Conservation (phyloP, 2,113 vertebrate genomes). For the Hypanus sabinus region DNA sequence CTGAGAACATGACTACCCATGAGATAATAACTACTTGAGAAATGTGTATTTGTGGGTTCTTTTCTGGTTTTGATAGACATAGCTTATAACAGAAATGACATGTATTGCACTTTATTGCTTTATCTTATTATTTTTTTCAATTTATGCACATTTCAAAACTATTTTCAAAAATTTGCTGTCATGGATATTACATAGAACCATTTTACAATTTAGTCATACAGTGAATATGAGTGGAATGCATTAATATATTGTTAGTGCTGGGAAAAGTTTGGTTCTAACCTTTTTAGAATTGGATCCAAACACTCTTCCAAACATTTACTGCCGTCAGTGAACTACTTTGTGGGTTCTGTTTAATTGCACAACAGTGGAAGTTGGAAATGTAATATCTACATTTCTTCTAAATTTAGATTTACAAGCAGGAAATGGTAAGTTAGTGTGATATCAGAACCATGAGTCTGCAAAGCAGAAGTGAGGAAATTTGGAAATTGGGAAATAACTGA, state of each 20-base stretch:
- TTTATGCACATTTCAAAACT: background rate
- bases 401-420: conserved; percentile 43
- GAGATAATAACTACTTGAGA: conserved; percentile 44
- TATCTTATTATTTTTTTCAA: background rate
- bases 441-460: conserved; percentile 45
- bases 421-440: conserved; percentile 44
- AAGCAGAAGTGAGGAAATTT: conserved; percentile 40
- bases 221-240: background rate
- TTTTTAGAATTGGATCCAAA: background rate
- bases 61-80: background rate
- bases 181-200: background rate
- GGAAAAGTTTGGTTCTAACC: background rate
- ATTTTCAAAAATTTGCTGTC: background rate
- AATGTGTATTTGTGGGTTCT: background rate
- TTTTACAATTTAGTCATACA: background rate
- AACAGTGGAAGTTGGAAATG: conserved; percentile 54
- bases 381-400: conserved; percentile 60
- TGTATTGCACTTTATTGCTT: background rate
- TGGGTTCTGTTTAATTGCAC: conserved; percentile 48
- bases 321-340: background rate
- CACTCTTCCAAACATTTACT: background rate
- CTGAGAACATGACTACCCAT: conserved; percentile 58
- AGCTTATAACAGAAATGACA: no score
- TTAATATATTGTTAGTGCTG: background rate
- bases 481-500: conserved; percentile 49